phyloP scores from a whole-genome alignment of 2,113 vertebrate species.

The Hippolais icterina region DNA sequence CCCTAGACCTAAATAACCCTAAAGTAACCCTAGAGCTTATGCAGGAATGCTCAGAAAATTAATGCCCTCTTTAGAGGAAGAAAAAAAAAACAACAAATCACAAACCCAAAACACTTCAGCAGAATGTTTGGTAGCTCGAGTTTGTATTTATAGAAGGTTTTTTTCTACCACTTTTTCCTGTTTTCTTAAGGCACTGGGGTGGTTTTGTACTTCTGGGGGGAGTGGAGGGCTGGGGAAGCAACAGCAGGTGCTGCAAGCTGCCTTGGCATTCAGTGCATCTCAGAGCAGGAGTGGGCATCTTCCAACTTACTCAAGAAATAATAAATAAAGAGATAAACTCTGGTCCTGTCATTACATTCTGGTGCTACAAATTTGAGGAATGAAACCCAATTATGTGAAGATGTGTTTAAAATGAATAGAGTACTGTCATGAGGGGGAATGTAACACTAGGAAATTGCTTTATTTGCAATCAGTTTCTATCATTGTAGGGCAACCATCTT shows the following conservation, averaged over 20 bases:
- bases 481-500: not conserved
- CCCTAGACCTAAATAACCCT: not conserved
- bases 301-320: not conserved
- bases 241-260: conserved; percentile 1
- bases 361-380: not conserved
- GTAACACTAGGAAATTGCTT: not conserved
- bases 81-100: not conserved
- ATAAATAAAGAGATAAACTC: not conserved
- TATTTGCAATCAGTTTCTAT: not conserved
- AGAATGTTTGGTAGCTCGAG: not conserved
- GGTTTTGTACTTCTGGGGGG: not conserved
- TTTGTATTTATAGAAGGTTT: not conserved
- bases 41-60: not conserved
- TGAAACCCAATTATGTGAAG: not conserved
- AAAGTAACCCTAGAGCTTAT: not conserved
- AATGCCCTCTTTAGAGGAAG: not conserved
- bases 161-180: not conserved
- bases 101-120: not conserved
- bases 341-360: not conserved
- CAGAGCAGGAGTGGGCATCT: conserved; percentile 28
- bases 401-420: not conserved
- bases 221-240: not conserved
- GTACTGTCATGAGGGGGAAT: not conserved
- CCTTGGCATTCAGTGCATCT: not conserved
- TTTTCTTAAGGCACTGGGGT: conserved; percentile 28